Base-by-base conservation (phyloP, 2,888 invertebrate species). In the Cataglyphis rosenhaueri region DNA sequence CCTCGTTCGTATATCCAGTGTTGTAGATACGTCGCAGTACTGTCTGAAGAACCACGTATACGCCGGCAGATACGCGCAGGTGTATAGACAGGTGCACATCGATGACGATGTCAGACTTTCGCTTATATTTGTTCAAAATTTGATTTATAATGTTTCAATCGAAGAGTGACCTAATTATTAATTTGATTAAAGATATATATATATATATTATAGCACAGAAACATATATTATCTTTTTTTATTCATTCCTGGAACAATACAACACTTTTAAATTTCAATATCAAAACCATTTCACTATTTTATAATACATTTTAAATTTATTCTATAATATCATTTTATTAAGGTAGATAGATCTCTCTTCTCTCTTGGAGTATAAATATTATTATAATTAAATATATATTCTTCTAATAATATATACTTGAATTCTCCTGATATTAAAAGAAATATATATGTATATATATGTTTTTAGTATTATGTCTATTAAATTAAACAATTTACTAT, bases 1-100 rank as follows among this genome's bases (percentile, higher is more conserved):
- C 86, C 91, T 90, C 88, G 86, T 90, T 91, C 92, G 91, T 92
- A 92, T 91, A 94, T 93, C 93, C 93, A 93, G 93, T 93, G 93
- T 93, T 92, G 92, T 90, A 92, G 92, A 93, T 93, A 92, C 89
- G 91, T 88, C 88, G 88, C 85, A 86, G 90, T 89, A 88, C 89
- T 90, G 90, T 88, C 91, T 90, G 85, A 85, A 84, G 89, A 90
- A 85, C 82, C 86, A 81, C 83, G 82, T 82, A 81, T 84, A 78
- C 78, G 79, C 64, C 68, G 74, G 73, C 82, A 78, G 64, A 70
- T 78, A 83, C 75, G 83, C 82, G 82, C 85, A 88, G 85, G 87
- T 86, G 85, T 82, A 76, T 44, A 86, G 84, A 84, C 87, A 88
- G 87, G 82, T 85, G 85, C 82, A 52, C 65, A 38, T 84, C 65